Evolutionary conservation across 2,113 vertebrate genomes (phyloP).

Genomic region (Saccopteryx leptura): DNA sequence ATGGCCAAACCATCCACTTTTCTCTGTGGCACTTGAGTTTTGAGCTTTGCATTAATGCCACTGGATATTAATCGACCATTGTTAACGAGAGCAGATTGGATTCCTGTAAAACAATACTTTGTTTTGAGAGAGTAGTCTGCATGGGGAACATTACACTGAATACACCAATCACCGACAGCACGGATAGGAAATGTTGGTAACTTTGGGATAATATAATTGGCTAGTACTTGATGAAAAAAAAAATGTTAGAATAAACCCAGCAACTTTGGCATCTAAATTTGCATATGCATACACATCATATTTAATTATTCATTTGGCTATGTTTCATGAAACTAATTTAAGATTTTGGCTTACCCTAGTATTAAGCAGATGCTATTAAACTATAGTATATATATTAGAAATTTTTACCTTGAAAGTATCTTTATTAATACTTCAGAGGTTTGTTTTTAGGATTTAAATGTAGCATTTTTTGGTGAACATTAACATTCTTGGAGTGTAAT

Average conservation of each 20-base stretch:
- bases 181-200: conserved; percentile 79
- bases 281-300: background rate
- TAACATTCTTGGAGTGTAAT: conserved; percentile 34
- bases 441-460: conserved; percentile 54
- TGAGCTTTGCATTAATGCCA: conserved; percentile 86
- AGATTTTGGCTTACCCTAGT: conserved; percentile 33
- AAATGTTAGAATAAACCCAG: conserved; percentile 51
- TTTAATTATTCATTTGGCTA: conserved; percentile 61
- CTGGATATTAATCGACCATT: conserved; percentile 88
- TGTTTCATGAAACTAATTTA: conserved; percentile 48
- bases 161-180: conserved; percentile 84
- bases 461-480: conserved; percentile 1
- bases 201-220: conserved; percentile 79
- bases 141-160: conserved; percentile 81
- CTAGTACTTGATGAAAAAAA: conserved; percentile 53
- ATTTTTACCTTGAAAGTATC: conserved; percentile 34
- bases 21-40: conserved; percentile 84
- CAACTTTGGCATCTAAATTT: conserved; percentile 54
- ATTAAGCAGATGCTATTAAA: conserved; percentile 53
- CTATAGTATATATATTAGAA: conserved; percentile 27
- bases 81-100: conserved; percentile 83
- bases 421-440: conserved; percentile 44
- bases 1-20: conserved; percentile 79
- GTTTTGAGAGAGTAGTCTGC: conserved; percentile 84
- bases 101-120: conserved; percentile 85